A percentile compares a stretch with the other conserved stretches of the same genome.
phyloP scores from a whole-genome alignment of 2,113 vertebrate genomes.

The Hyla sarda region DNA sequence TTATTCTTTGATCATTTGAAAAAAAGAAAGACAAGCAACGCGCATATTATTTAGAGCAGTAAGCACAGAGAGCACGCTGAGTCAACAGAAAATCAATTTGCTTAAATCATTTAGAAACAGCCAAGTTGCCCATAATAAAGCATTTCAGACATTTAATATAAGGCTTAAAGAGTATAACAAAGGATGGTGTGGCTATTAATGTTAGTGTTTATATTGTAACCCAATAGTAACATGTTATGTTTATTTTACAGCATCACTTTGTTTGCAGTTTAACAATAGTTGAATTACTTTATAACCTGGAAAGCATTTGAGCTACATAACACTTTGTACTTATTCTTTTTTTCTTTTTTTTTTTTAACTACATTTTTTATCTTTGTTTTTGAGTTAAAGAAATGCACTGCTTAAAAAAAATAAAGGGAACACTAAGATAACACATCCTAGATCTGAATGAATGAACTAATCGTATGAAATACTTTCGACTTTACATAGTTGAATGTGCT shows the following conservation, averaged over 20 bases:
- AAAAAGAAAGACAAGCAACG: conserved; percentile 36
- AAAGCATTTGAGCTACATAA: no score
- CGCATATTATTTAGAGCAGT: conserved; percentile 45
- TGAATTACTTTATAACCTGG: no score
- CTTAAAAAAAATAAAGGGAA: no score
- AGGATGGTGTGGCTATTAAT: neutral
- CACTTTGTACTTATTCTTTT: no score
- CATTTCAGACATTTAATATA: conserved; percentile 3
- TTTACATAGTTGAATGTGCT: no score
- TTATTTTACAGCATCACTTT: neutral
- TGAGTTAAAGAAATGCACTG: no score
- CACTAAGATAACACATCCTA: no score
- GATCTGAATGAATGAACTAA: no score
- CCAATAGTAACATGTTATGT: neutral
- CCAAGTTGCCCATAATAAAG: conserved; percentile 5
- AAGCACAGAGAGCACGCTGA: conserved; percentile 41
- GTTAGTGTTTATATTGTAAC: neutral
- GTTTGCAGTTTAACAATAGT: no score
- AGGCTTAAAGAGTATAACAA: neutral
- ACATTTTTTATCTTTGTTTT: no score
- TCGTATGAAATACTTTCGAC: no score
- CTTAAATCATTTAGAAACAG: conserved; percentile 50
- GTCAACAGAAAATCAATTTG: conserved; percentile 56
- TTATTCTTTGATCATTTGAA: conserved; percentile 54
- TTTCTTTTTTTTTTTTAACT: no score